A percentile compares a stretch with the other conserved stretches of the same genome.
Evolutionary conservation across 1,140 invertebrate genomes (phyloP).

Genomic region (Glomeris maerens): DNA sequence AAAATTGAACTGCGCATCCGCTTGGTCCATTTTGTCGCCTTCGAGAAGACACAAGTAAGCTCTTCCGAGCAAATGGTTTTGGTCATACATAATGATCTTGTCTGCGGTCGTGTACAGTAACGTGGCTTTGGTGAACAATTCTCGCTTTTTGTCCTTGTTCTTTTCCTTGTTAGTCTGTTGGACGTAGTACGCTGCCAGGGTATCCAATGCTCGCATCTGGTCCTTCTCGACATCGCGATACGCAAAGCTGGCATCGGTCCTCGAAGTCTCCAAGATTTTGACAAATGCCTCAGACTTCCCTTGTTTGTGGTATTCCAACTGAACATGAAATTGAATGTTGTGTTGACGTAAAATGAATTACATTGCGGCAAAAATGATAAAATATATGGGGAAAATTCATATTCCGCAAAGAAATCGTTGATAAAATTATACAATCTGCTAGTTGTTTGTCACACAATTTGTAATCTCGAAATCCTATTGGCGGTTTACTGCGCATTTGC

Average conservation of each 20-base stretch:
- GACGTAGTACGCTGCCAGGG: conserved; percentile 94
- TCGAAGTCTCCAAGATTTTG: conserved; percentile 75
- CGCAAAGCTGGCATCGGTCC: conserved; percentile 69
- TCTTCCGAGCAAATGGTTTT: conserved; percentile 91
- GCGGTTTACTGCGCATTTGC: too few relatives aligned
- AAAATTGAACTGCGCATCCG: conserved; percentile 99
- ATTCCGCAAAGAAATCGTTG: conserved; percentile 21
- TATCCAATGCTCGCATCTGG: conserved; percentile 90
- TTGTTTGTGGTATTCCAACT: conserved; percentile 95
- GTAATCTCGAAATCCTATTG: too few relatives aligned
- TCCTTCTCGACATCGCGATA: conserved; percentile 90
- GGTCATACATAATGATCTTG: conserved; percentile 99
- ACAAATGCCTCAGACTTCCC: conserved; percentile 84
- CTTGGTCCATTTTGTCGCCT: conserved; percentile 99
- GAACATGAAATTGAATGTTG: conserved; percentile 15
- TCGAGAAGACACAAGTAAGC: conserved; percentile 97
- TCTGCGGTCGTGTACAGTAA: conserved; percentile 94
- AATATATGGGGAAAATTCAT: background rate
- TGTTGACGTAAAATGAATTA: background rate
- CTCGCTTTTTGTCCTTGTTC: conserved; percentile 85
- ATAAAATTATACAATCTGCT: conserved; percentile 13
- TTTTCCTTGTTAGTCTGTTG: conserved; percentile 91
- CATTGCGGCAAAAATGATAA: background rate
- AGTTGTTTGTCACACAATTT: too few relatives aligned
- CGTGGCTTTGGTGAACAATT: conserved; percentile 92